These are phyloP conservation scores for Glyptemys insculpta DNA, from an alignment of 2,797 vertebrate species.

Conservation along the genomic window DNA sequence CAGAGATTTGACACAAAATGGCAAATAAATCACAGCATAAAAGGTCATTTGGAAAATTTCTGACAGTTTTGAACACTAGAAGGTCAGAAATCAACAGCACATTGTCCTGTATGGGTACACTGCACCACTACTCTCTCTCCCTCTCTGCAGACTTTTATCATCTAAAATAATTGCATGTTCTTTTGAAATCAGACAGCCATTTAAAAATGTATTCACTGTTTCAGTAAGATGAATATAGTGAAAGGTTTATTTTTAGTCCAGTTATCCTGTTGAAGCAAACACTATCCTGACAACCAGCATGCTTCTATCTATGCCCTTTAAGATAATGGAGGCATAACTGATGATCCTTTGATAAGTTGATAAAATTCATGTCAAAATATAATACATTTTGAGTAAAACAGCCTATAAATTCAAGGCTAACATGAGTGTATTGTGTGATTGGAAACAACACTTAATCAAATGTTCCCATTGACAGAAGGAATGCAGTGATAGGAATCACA, in stretches of 20 bases:
- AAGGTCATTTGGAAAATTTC: slow-evolving; percentile 76
- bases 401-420: neutral
- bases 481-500: neutral
- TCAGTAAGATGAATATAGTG: slow-evolving; percentile 50
- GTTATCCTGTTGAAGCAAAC: slow-evolving; percentile 36
- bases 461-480: neutral
- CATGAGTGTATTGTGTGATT: neutral
- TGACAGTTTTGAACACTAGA: slow-evolving; percentile 69
- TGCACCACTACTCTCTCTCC: slow-evolving; percentile 7
- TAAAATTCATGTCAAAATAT: slow-evolving; percentile 30
- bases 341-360: slow-evolving; percentile 3
- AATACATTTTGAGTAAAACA: neutral
- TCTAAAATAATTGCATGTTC: slow-evolving; percentile 67
- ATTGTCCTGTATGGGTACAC: slow-evolving; percentile 48
- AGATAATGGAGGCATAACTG: slow-evolving; percentile 31
- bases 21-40: slow-evolving; percentile 69
- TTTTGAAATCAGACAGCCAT: slow-evolving; percentile 57
- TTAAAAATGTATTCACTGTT: neutral
- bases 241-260: slow-evolving; percentile 38
- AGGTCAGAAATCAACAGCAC: slow-evolving; percentile 74
- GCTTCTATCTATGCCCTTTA: slow-evolving; percentile 18
- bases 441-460: neutral
- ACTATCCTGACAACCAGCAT: neutral
- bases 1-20: slow-evolving; percentile 65
- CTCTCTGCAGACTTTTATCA: slow-evolving; percentile 18